Base-by-base conservation (phyloP, 1,140 invertebrate species). In the Hycleus phaleratus region DNA sequence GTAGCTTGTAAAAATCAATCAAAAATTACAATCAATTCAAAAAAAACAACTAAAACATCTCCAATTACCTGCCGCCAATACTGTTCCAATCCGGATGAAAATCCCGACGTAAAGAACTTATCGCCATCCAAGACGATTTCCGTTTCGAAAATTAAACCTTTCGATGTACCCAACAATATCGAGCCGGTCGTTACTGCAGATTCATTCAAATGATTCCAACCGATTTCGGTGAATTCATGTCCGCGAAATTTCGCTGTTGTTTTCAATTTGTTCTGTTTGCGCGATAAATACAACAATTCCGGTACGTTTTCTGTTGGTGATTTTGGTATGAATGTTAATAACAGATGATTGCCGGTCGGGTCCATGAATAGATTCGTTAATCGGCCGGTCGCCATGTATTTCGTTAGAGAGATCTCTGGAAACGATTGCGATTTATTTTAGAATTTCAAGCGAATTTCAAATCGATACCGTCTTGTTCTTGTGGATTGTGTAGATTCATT, bases 111-210 rank as follows among this genome's bases (percentile, higher is more conserved):
- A 72, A 90, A 91, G 68, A 92, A 87, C 68, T 88, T 85, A 49
- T 91, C 89, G 66, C 86, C 89, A 39, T 88, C 86, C 24, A 84
- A 76, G 26, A 82, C 82, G 43, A 97, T 78, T 73, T 95, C 92
- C 2, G 89, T 91, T 73, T 97, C 94, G 74, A 95, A 85, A 62
- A 97, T 88, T n/a, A 92, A 73, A 18, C 93, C 95, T 71, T 88
- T 90, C 10, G 88, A 90, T 0, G 93, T 96, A 12, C 94, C 95
- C 66, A 38, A 67, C 12, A 97, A 74, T 62, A 97, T 93, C 1
- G 89, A 82, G 3, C 88, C 88, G 1, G 86, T 85, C 1, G 82
- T 82, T 4, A 73, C 78, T 48, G 88, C 83, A 0, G 82, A 88
- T 25, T 82, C 81, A 69, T 88, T 88, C 39, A 82, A 78, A 64